Conservation (phyloP, 2,113 vertebrate species). For the Dolichotis patagonum region DNA sequence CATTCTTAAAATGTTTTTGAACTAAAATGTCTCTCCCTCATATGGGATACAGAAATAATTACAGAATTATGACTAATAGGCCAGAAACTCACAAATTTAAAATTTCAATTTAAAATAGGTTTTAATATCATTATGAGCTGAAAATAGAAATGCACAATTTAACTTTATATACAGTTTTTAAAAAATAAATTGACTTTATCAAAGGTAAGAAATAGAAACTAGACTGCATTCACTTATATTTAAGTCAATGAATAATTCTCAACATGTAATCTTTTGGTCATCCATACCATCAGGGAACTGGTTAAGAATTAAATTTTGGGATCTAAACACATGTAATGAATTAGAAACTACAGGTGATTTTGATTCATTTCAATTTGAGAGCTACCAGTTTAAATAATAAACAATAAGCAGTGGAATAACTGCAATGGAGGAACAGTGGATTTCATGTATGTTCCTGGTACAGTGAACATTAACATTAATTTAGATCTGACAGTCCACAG, state of each 20-base stretch:
- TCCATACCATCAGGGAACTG: neutral
- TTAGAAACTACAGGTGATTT: neutral
- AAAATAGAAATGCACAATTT: neutral
- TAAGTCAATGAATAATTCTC: neutral
- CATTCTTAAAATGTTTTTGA: neutral
- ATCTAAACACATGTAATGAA: neutral
- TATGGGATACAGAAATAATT: neutral
- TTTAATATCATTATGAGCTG: neutral
- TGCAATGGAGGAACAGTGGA: neutral
- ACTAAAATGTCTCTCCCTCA: neutral
- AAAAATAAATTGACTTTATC: neutral
- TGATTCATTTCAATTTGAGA: neutral
- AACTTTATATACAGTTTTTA: neutral
- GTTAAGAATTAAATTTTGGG: neutral
- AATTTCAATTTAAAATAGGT: neutral
- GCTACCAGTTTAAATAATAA: neutral
- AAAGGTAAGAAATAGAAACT: neutral
- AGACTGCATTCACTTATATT: neutral
- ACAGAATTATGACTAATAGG: neutral
- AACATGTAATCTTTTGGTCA: neutral
- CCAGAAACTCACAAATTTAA: constrained; percentile 7
- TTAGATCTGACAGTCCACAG: too few relatives aligned
- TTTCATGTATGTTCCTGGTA: neutral
- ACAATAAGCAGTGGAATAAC: neutral
- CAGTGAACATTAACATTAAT: neutral